Evolutionary conservation across 2,113 vertebrate genomes (phyloP), one percentile per base, ranked within the genome.

Genomic region (Chauna torquata): DNA sequence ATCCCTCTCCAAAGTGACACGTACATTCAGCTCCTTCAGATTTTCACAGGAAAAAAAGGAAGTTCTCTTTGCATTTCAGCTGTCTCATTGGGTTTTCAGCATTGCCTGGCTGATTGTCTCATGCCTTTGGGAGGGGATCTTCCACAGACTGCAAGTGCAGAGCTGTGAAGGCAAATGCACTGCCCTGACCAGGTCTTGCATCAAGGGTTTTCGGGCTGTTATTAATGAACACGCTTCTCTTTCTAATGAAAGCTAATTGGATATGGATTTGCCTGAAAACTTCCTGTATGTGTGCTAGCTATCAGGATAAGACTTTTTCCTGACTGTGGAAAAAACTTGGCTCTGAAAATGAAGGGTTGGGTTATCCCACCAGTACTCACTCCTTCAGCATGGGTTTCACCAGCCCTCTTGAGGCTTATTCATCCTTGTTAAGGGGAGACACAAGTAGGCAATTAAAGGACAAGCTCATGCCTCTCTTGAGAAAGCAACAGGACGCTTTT

Each of bases 11-110:
- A 61, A 14, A 6, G 1, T 38, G 24, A 32, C 16, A 6, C 1
- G 23, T 47, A 23, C 25, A n/a, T 57, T 47, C 71, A 89, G n/a
- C 10, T 58, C 14, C 62, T 64, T 47, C 62, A 68, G 55, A 59
- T 1, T 11, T 16, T 27, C 32, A 40, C 64, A 32, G 40, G 45
- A 47, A 36, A 50, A 47, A 36, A 75, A 42, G 9, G 11, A 24
- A 32, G 47, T 14, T 20, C 44, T 66, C 25, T 40, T 55, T 59
- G 36, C 27, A 14, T 15, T 77, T 22, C 40, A 12, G 11, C 24
- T 20, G 42, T 27, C 45, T 38, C 3, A 0, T 8, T 0, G 7
- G 34, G 5, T 18, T 27, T 36, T 30, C 71, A 66, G 76, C n/a
- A 8, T 9, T 24, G 55, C 54, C 32, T 3, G 1, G 30, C 62